Conservation (phyloP, 1,140 invertebrate species). For the Drosophila lini region DNA sequence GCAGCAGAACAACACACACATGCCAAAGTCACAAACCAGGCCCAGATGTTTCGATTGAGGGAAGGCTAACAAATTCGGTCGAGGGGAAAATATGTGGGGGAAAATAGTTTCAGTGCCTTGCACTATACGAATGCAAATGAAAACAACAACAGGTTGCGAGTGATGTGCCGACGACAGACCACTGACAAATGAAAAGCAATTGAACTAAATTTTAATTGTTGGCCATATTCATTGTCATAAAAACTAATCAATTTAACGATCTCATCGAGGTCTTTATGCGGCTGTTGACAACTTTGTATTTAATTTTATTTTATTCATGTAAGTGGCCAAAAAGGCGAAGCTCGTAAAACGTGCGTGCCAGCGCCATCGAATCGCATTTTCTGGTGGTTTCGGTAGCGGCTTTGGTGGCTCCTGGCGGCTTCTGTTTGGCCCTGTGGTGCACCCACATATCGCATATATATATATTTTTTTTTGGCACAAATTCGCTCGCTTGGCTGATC, state of each 20-base stretch:
- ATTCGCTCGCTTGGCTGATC: constrained; percentile 55
- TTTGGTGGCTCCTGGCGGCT: constrained; percentile 15
- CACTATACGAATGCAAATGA: constrained; percentile 22
- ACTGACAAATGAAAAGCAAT: constrained; percentile 60
- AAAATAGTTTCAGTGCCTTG: constrained; percentile 8
- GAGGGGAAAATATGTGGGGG: neutral
- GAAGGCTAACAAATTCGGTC: constrained; percentile 2
- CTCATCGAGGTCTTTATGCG: constrained; percentile 67
- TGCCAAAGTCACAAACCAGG: constrained; percentile 14
- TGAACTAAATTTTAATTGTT: constrained; percentile 78
- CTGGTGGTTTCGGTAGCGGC: constrained; percentile 14
- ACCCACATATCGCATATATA: constrained; percentile 65
- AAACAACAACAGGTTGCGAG: constrained; percentile 49
- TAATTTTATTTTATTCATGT: constrained; percentile 53
- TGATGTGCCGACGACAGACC: constrained; percentile 47
- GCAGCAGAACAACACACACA: neutral
- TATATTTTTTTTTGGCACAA: constrained; percentile 64
- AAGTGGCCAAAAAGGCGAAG: constrained; percentile 46
- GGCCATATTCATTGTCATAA: constrained; percentile 66
- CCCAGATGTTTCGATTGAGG: constrained; percentile 34
- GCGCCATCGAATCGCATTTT: constrained; percentile 29
- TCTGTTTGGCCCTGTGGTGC: constrained; percentile 36
- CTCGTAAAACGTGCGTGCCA: constrained; percentile 59
- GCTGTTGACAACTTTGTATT: constrained; percentile 60
- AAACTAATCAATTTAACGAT: constrained; percentile 60